Conservation (phyloP, 2,888 invertebrate species). For the Mesorhabditis spiculigera region DNA sequence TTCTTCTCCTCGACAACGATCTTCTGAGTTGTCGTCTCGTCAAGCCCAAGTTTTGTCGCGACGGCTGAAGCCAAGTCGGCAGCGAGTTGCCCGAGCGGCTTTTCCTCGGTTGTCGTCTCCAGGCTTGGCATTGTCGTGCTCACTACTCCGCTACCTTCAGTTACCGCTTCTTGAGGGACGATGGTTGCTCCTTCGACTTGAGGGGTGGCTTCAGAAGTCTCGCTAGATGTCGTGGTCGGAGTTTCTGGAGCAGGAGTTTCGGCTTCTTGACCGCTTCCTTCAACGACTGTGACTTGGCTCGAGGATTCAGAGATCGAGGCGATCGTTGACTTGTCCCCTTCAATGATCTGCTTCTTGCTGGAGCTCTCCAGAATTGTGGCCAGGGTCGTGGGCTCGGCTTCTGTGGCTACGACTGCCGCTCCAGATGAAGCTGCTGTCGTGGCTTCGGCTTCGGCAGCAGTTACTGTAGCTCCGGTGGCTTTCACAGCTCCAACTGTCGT, state of each 20-base stretch:
- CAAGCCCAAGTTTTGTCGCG: not conserved
- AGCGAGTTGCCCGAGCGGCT: not conserved
- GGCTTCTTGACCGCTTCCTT: not conserved
- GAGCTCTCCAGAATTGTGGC: slow-evolving; percentile 2
- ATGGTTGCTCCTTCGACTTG: not conserved
- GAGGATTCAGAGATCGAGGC: slow-evolving; percentile 15
- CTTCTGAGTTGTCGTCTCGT: not conserved
- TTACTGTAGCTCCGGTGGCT: slow-evolving; percentile 14
- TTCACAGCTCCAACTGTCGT: slow-evolving; percentile 9
- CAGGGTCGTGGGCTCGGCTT: slow-evolving; percentile 11
- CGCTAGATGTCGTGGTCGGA: not conserved
- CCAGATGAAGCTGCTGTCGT: slow-evolving; percentile 13
- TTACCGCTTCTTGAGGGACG: not conserved
- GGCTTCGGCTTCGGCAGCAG: slow-evolving; percentile 9
- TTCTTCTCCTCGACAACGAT: too few relatives aligned
- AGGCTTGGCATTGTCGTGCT: not conserved
- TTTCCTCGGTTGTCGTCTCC: not conserved
- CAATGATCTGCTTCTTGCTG: not conserved
- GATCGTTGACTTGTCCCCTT: slow-evolving; percentile 5
- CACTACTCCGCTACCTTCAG: not conserved
- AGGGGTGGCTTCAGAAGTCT: not conserved
- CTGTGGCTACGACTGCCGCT: slow-evolving; percentile 14
- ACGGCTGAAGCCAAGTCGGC: slow-evolving; percentile 6
- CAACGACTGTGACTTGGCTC: not conserved
- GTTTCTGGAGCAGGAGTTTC: not conserved